These are phyloP conservation scores for Unio pictorum DNA, from an alignment of 2,888 invertebrate species.

Conservation along the genomic window DNA sequence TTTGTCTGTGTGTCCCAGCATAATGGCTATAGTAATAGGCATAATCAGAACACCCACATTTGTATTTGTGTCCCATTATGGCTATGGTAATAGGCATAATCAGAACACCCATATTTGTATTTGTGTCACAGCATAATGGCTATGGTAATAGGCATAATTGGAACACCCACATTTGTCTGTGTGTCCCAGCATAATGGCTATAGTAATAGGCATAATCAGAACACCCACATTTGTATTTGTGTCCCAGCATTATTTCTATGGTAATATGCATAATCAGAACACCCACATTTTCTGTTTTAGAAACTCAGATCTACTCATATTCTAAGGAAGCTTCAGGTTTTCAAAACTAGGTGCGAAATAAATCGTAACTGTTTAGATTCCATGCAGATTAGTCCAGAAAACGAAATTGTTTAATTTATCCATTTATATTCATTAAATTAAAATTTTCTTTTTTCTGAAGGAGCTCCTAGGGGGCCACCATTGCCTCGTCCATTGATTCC, in stretches of 20 bases:
- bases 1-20: conserved; percentile 18
- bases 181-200: conserved; percentile 13
- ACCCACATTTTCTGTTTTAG: too few relatives aligned
- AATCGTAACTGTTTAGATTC: neutral
- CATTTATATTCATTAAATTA: neutral
- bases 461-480: conserved; percentile 59
- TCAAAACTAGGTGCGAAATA: neutral
- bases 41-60: neutral
- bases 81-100: too few relatives aligned
- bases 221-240: too few relatives aligned
- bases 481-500: conserved; percentile 80
- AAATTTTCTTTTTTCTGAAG: conserved; percentile 22
- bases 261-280: too few relatives aligned
- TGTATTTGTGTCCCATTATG: too few relatives aligned
- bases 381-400: neutral
- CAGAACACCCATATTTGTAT: too few relatives aligned
- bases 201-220: neutral
- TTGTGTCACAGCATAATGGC: too few relatives aligned
- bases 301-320: too few relatives aligned
- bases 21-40: neutral
- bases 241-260: too few relatives aligned
- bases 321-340: too few relatives aligned
- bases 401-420: neutral
- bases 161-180: conserved; percentile 1
- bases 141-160: too few relatives aligned